These are phyloP conservation scores for Nipponia nippon DNA, from an alignment of 2,113 vertebrate species.

Conservation along the genomic window DNA sequence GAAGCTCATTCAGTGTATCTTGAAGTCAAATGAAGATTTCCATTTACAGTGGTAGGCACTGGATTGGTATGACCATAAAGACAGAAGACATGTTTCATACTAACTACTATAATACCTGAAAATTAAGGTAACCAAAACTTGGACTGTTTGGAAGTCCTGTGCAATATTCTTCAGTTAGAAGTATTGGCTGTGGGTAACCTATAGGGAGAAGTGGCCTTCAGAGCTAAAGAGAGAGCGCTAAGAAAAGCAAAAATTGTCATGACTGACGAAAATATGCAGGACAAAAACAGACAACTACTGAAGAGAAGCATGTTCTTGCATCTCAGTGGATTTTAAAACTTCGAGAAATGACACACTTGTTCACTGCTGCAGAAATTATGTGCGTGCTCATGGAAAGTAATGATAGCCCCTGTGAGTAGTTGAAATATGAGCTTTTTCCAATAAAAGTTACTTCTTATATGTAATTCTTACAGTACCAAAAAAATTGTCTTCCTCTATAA, in stretches of 20 bases:
- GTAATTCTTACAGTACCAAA: background rate
- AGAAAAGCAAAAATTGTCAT: background rate
- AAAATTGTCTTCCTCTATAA: background rate
- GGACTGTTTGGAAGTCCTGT: background rate
- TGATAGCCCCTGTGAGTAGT: background rate
- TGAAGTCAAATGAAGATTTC: background rate
- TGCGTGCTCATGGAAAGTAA: background rate
- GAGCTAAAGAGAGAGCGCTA: background rate
- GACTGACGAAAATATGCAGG: background rate
- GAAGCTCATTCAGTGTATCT: background rate
- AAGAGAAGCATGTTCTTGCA: background rate
- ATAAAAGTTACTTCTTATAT: background rate
- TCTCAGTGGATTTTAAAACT: background rate
- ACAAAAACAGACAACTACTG: background rate
- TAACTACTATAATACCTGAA: background rate
- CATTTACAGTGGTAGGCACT: background rate
- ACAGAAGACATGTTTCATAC: background rate
- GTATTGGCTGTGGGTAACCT: background rate
- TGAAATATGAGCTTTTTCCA: background rate
- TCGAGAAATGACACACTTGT: background rate
- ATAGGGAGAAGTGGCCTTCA: background rate
- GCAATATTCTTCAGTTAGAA: background rate
- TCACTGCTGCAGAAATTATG: background rate
- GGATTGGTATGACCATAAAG: background rate
- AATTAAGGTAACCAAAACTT: background rate